A percentile compares a stretch with the other conserved stretches of the same genome.
phyloP scores from a whole-genome alignment of 2,888 invertebrate species.

The Gymnocheta viridis region DNA sequence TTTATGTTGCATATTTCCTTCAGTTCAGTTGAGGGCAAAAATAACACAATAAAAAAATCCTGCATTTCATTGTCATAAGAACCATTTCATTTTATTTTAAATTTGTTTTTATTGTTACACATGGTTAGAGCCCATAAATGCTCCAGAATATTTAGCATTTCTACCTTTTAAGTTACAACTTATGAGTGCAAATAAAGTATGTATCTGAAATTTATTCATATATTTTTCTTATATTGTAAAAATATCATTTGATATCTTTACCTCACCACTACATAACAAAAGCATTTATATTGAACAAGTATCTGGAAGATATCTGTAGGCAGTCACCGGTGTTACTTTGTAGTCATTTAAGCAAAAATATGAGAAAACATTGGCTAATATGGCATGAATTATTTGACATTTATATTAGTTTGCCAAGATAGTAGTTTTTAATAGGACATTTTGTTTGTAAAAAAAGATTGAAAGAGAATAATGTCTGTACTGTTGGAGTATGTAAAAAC shows the following conservation, averaged over 20 bases:
- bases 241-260: constrained; percentile 32
- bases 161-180: constrained; percentile 6
- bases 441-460: no score
- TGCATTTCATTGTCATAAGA: constrained; percentile 26
- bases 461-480: no score
- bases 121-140: constrained; percentile 13
- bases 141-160: not conserved
- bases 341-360: not conserved
- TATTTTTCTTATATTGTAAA: constrained; percentile 4
- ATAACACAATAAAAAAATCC: constrained; percentile 22
- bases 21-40: not conserved
- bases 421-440: constrained; percentile 33
- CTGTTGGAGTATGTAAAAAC: no score
- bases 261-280: constrained; percentile 15
- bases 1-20: constrained; percentile 1
- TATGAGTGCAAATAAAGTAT: constrained; percentile 14
- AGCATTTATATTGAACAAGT: not conserved
- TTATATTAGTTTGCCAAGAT: constrained; percentile 64
- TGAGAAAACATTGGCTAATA: constrained; percentile 48
- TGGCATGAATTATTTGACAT: constrained; percentile 68
- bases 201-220: constrained; percentile 42
- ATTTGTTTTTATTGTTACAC: constrained; percentile 28
- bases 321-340: not conserved
- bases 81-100: constrained; percentile 8
- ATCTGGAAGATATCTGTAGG: constrained; percentile 1